Percentiles rank a stretch among this genome's conserved stretches.
Conservation (phyloP, 1,140 invertebrate genomes). For the Drosophila takahashii region DNA sequence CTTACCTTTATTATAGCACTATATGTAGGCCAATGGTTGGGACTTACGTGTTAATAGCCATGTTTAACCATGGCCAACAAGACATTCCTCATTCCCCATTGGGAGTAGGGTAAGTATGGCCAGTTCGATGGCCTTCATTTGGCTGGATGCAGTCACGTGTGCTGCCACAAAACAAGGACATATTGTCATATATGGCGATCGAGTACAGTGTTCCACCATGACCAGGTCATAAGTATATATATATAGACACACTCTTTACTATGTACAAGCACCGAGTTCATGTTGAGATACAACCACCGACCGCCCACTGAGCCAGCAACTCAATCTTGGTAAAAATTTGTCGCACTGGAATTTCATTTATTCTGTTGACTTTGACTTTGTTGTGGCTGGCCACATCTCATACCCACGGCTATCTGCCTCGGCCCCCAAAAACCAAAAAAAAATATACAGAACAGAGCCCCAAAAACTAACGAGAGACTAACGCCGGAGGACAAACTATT, state of each 20-base stretch:
- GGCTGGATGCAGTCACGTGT: conserved; percentile 2
- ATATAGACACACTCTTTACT: neutral
- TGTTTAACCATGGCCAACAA: neutral
- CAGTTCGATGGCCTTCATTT: neutral
- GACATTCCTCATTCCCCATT: neutral
- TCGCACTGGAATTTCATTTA: conserved; percentile 40
- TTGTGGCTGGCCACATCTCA: conserved; percentile 17
- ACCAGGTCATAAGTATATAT: neutral
- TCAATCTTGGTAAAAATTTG: conserved; percentile 33
- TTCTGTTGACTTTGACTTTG: conserved; percentile 29
- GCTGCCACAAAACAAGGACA: neutral
- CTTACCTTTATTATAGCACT: too few relatives aligned
- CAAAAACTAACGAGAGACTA: neutral
- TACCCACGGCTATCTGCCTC: neutral
- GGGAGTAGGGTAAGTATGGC: neutral
- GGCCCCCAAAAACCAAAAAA: neutral
- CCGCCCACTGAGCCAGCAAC: conserved; percentile 3
- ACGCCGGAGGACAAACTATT: conserved; percentile 4
- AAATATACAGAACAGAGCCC: neutral
- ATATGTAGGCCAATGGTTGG: neutral
- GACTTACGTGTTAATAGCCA: neutral
- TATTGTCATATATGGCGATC: neutral
- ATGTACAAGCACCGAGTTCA: neutral
- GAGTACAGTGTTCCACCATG: conserved; percentile 1
- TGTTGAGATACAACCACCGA: neutral